These are phyloP conservation scores for Hycleus phaleratus DNA, from an alignment of 1,140 invertebrate genomes.

Conservation along the genomic window DNA sequence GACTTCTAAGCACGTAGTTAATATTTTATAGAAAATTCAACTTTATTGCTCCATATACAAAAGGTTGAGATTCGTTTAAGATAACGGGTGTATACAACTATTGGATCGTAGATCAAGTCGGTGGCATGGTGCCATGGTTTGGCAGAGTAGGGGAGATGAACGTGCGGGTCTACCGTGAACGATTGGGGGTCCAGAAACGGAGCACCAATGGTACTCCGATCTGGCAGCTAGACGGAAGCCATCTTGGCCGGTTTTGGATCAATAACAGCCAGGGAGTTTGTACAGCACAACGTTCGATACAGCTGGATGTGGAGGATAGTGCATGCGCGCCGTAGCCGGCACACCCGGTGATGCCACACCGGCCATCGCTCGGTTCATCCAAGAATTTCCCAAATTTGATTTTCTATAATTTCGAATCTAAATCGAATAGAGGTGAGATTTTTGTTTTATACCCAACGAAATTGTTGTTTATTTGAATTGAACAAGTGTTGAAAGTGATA, in stretches of 20 bases:
- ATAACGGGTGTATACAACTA: constrained; percentile 12
- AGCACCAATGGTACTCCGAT: constrained; percentile 16
- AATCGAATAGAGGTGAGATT: no score
- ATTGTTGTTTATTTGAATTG: no score
- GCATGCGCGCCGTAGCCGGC: constrained; percentile 15
- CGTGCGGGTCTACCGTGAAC: constrained; percentile 27
- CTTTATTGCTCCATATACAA: constrained; percentile 8
- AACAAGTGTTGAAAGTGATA: no score
- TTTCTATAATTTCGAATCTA: no score
- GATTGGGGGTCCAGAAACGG: constrained; percentile 10
- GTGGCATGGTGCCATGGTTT: constrained; percentile 5
- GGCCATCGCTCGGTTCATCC: no score
- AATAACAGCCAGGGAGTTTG: constrained; percentile 27
- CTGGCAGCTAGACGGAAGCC: constrained; percentile 32
- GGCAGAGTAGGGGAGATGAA: constrained; percentile 6
- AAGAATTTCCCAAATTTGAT: no score
- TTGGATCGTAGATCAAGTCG: constrained; percentile 31
- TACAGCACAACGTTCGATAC: constrained; percentile 25
- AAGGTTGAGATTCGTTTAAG: constrained; percentile 18
- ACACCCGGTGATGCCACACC: background rate
- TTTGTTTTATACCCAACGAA: no score
- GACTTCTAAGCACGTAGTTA: constrained; percentile 33
- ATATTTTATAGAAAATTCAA: constrained; percentile 10
- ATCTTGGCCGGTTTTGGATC: constrained; percentile 32
- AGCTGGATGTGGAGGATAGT: constrained; percentile 14